These are phyloP conservation scores for Andricus quercusramuli DNA, from an alignment of 2,888 invertebrate genomes.

Conservation along the genomic window DNA sequence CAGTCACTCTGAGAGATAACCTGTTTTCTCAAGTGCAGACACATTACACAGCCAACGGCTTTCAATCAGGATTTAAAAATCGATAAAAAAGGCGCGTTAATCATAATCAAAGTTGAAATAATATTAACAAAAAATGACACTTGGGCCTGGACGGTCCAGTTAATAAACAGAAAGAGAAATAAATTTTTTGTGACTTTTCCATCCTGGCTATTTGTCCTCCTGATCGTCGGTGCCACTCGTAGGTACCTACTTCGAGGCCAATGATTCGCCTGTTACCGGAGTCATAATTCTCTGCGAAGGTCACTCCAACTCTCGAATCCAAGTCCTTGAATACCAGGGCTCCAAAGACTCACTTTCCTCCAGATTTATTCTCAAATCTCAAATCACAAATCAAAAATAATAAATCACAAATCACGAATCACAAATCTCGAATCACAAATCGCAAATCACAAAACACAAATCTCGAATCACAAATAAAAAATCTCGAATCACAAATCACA, in stretches of 20 bases:
- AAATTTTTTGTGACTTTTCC: constrained; percentile 26
- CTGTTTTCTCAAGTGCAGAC: constrained; percentile 19
- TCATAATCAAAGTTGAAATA: constrained; percentile 29
- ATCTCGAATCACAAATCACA: too few relatives aligned
- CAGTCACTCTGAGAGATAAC: constrained; percentile 8
- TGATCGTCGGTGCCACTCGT: constrained; percentile 45
- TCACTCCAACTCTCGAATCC: constrained; percentile 60
- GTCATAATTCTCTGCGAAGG: constrained; percentile 71
- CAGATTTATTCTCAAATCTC: constrained; percentile 17
- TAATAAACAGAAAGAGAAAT: constrained; percentile 18
- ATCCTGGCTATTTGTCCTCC: constrained; percentile 23
- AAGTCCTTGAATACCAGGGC: constrained; percentile 52
- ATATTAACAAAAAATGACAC: constrained; percentile 42
- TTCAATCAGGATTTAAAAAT: constrained; percentile 23
- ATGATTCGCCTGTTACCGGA: constrained; percentile 72
- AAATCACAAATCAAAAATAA: too few relatives aligned
- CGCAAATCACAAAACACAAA: too few relatives aligned
- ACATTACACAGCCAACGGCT: neutral
- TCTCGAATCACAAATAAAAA: too few relatives aligned
- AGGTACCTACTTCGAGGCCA: constrained; percentile 66
- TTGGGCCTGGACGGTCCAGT: constrained; percentile 16
- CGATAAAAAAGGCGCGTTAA: constrained; percentile 9
- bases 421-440: too few relatives aligned
- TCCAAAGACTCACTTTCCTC: constrained; percentile 33
- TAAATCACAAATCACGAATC: too few relatives aligned